phyloP scores from a whole-genome alignment of 2,888 invertebrate genomes.

The Zelleria hepariella region DNA sequence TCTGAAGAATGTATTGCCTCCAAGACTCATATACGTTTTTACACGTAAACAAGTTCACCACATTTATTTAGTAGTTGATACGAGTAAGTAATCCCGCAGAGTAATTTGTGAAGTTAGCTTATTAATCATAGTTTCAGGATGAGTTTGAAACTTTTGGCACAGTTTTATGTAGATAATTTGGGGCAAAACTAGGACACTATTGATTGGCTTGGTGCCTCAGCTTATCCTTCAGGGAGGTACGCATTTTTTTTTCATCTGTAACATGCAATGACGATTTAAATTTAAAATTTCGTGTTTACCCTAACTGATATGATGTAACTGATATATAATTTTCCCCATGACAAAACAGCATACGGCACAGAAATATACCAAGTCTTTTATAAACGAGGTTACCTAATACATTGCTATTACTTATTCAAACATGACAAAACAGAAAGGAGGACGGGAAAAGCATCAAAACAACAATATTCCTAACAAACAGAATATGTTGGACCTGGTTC shows the following conservation, averaged over 20 bases:
- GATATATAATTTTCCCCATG: too few relatives aligned
- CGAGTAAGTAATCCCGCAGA: background rate
- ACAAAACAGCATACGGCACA: background rate
- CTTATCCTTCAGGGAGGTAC: too few relatives aligned
- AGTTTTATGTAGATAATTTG: background rate
- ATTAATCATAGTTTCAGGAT: background rate
- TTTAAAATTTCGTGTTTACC: too few relatives aligned
- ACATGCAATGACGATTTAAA: too few relatives aligned
- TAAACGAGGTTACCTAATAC: background rate
- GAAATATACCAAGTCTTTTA: background rate
- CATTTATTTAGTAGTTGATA: conserved; percentile 13
- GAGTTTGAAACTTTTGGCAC: background rate
- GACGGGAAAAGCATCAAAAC: conserved; percentile 37
- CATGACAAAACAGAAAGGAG: background rate
- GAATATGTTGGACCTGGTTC: conserved; percentile 62
- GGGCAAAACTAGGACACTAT: too few relatives aligned
- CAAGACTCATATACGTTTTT: conserved; percentile 18
- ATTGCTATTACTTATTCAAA: conserved; percentile 3
- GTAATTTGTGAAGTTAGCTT: background rate
- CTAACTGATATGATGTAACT: too few relatives aligned
- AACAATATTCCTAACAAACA: conserved; percentile 55
- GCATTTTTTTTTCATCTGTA: too few relatives aligned
- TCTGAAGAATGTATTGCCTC: conserved; percentile 33
- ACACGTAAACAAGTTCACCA: conserved; percentile 13
- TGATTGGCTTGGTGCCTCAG: too few relatives aligned